These are phyloP conservation scores for Eupithecia insigniata DNA, from an alignment of 2,888 invertebrate species.

Conservation along the genomic window DNA sequence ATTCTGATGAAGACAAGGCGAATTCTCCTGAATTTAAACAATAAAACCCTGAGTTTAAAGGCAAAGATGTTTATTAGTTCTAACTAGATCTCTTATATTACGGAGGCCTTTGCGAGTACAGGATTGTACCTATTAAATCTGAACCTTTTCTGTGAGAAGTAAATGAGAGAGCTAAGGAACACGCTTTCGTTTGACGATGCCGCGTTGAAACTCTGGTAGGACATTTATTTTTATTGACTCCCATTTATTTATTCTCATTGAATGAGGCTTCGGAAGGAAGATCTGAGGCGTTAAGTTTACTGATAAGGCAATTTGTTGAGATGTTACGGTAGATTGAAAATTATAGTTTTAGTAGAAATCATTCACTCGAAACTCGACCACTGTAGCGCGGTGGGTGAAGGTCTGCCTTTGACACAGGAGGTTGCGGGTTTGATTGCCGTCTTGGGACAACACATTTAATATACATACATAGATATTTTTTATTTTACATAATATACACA, in stretches of 20 bases:
- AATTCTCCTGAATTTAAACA: too few species aligned
- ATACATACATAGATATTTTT: too few species aligned
- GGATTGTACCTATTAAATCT: background rate
- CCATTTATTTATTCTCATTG: slow-evolving; percentile 30
- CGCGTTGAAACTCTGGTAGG: slow-evolving; percentile 31
- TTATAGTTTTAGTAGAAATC: background rate
- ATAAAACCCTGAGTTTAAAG: too few species aligned
- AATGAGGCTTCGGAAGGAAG: slow-evolving; percentile 16
- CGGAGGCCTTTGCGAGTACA: too few species aligned
- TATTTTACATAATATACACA: too few species aligned
- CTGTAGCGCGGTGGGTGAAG: too few species aligned
- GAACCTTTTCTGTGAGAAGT: background rate
- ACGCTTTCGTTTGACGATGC: slow-evolving; percentile 24
- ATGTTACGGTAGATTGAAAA: background rate
- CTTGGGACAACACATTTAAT: too few species aligned
- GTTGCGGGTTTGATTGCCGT: too few species aligned
- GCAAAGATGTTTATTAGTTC: too few species aligned
- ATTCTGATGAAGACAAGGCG: too few species aligned
- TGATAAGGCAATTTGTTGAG: slow-evolving; percentile 29
- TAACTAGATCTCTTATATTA: too few species aligned
- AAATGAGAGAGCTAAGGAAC: slow-evolving; percentile 14
- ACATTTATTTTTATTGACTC: slow-evolving; percentile 36
- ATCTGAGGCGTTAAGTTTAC: slow-evolving; percentile 14
- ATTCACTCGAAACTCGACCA: background rate
- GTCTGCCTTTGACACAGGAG: too few species aligned